Base-by-base conservation (phyloP, 2,797 vertebrate species). In the Sphenopsis melanotis region DNA sequence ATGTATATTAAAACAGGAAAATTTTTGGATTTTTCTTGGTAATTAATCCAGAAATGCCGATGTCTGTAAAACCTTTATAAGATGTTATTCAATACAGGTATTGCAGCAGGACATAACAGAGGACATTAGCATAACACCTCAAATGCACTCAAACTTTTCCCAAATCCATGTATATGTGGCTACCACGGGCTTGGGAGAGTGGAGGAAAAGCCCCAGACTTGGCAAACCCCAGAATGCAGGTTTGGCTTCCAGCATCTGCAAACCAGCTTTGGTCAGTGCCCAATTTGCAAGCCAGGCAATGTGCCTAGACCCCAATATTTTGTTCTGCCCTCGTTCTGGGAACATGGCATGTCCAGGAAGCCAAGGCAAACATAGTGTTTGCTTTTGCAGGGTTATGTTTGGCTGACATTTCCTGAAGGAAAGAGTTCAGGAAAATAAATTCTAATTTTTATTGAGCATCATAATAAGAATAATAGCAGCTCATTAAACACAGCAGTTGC, bases 361-460 rank as follows among this genome's bases (percentile, higher is more conserved):
- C 97, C 97, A 97, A 96, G 72, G 76, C 84, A 96, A 97, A 97
- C 59, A 83, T 8, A 37, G 41, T 59, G 77, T 86, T 96, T 29
- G 1, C 87, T 97, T 96, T 94, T 88, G 65, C 84, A 94, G 47
- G 84, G 71, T 96, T 97, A 87, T 94, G 92, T 94, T 97, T 97
- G 96, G 97, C 96, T 97, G 96, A 95, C 86, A 80, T 96, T 97
- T 97, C 91, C 95, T 96, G 86, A 94, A 96, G 87, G 86, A 81
- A 94, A 93, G 90, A 87, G 65, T 60, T 89, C 68, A 59, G 88
- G 86, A 94, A 86, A 91, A 94, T 72, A 86, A 91, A 92, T 90
- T 39, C 44, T 92, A 76, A 63, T 81, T 93, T 93, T 96, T 94
- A 92, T 83, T 94, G 68, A 63, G 69, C 88, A 91, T 87, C 86